Conservation (phyloP, 2,888 invertebrate genomes). For the Cosmia pyralina region DNA sequence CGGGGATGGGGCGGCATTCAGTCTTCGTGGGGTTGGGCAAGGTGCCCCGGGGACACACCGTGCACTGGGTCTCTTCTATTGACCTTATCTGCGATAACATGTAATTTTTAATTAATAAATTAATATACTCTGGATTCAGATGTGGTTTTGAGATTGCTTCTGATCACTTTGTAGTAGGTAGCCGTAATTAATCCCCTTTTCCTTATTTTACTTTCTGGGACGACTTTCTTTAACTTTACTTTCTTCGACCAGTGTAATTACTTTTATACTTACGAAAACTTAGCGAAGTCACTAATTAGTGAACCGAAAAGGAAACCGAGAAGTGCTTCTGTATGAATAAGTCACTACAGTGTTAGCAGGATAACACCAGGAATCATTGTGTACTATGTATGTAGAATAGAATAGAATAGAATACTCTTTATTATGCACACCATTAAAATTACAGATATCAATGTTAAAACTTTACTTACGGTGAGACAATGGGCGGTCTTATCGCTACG, state of each 20-base stretch:
- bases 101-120: not conserved
- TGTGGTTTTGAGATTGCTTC: not conserved
- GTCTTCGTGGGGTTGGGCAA: slow-evolving; percentile 94
- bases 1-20: slow-evolving; percentile 94
- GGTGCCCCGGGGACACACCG: slow-evolving; percentile 95
- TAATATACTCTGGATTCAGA: not conserved
- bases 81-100: slow-evolving; percentile 92
- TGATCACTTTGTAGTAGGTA: not conserved
- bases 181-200: not conserved
- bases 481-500: too few species aligned
- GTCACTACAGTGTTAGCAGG: not conserved
- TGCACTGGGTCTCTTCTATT: slow-evolving; percentile 95
- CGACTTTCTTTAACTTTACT: too few species aligned
- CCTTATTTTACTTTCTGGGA: not conserved
- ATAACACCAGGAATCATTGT: not conserved
- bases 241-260: too few species aligned
- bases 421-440: too few species aligned
- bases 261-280: not conserved
- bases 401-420: too few species aligned
- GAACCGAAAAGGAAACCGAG: not conserved
- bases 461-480: too few species aligned
- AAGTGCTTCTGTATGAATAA: not conserved
- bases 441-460: too few species aligned
- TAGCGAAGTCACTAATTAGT: not conserved
- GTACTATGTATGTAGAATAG: too few species aligned